phyloP scores from a whole-genome alignment of 2,113 vertebrate genomes.

The Daubentonia madagascariensis region DNA sequence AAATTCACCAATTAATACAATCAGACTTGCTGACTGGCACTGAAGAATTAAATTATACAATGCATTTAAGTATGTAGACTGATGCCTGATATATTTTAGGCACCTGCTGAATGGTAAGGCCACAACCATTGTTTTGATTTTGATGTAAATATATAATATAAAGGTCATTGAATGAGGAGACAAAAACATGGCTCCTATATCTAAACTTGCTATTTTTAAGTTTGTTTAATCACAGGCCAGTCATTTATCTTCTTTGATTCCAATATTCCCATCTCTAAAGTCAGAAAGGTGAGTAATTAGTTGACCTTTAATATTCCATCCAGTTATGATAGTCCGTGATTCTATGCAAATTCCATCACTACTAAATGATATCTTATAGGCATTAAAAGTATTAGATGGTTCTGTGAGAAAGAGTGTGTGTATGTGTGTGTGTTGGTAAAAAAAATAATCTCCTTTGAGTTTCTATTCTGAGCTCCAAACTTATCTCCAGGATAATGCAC shows the following conservation, averaged over 20 bases:
- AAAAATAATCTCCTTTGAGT: not conserved
- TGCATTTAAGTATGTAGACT: not conserved
- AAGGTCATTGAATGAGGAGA: not conserved
- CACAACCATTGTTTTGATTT: not conserved
- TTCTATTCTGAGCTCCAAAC: not conserved
- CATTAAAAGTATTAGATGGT: not conserved
- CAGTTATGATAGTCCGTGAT: not conserved
- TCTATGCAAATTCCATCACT: not conserved
- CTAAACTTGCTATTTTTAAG: not conserved
- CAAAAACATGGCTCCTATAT: not conserved
- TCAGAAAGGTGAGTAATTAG: not conserved
- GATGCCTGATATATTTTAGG: not conserved
- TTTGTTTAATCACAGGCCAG: not conserved
- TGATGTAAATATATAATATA: not conserved
- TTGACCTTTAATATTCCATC: not conserved
- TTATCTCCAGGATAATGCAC: not conserved
- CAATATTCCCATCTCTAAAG: not conserved
- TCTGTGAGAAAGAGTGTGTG: not conserved
- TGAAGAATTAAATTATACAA: not conserved
- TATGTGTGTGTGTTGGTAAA: not conserved
- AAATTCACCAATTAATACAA: not conserved
- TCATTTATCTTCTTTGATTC: not conserved
- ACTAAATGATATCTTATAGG: not conserved
- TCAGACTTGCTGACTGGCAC: not conserved
- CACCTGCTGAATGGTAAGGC: not conserved